Base-by-base conservation (phyloP, 2,797 vertebrate species). In the Acrocephalus scirpaceus region DNA sequence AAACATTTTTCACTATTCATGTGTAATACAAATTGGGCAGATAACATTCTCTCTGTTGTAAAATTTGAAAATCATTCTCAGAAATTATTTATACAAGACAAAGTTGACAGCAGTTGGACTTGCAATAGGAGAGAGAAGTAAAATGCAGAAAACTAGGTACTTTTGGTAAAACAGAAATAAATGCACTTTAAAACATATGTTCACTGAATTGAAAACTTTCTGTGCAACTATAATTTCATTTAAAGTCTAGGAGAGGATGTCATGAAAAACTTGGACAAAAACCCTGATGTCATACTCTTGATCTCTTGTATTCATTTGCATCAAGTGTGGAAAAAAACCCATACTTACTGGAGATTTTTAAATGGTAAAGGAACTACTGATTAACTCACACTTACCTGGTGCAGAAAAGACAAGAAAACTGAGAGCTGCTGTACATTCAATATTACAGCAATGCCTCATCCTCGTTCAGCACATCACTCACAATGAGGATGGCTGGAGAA, bases 311-410 rank as follows among this genome's bases (percentile, higher is more conserved):
- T 17, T 34, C 1, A 1, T 82, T 61, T 76, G 14, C 34, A 78
- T 18, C 29, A 53, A 2, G 5, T 61, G 32, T 65, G 34, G 15
- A 4, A 51, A 32, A 62, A 60, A 44, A 6, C 6, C 0, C 7
- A 21, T 18, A 13, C 1, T 32, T 57, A 7, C 12, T 58, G 64
- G 38, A 67, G 42, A 57, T 54, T 75, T 81, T 86, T 44, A 69
- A 90, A 61, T 69, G 29, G 23, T 50, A 57, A 57, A 76, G 36
- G 38, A 94, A 50, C 30, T 42, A 22, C 38, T 47, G 29, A 38
- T 90, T 53, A 82, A 9, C 21, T 75, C 71, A 72, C 40, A 61
- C 16, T 57, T 78, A 75, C 13, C 38, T 48, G 54, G 26, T 29
- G 4, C 21, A 69, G 81, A 67, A 74, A 91, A 87, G 30, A 22